Conservation (phyloP, 2,888 invertebrate genomes). For the Ichneumon xanthorius region DNA sequence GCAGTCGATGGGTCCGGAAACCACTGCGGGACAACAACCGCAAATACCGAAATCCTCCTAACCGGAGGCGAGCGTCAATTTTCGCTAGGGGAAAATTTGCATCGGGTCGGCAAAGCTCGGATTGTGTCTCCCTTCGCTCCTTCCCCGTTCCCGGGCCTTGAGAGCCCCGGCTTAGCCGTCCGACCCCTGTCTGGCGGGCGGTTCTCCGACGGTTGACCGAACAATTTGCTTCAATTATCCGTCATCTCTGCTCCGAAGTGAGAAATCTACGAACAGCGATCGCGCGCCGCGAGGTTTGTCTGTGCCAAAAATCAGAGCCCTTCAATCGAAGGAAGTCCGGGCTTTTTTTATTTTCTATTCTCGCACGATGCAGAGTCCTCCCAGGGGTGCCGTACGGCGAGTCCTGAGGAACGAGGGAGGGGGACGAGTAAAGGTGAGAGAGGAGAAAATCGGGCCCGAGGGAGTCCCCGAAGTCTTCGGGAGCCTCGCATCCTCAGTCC, state of each 20-base stretch:
- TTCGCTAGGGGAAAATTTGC: slow-evolving; percentile 40
- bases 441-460: slow-evolving; percentile 60
- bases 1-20: slow-evolving; percentile 16
- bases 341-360: slow-evolving; percentile 28
- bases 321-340: slow-evolving; percentile 30
- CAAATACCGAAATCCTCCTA: slow-evolving; percentile 49
- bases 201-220: slow-evolving; percentile 19
- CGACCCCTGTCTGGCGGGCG: not conserved
- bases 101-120: slow-evolving; percentile 9
- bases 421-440: slow-evolving; percentile 29
- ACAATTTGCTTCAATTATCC: slow-evolving; percentile 59
- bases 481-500: slow-evolving; percentile 20
- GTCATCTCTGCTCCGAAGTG: not conserved
- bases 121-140: slow-evolving; percentile 29
- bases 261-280: not conserved
- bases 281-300: not conserved
- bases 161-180: slow-evolving; percentile 14
- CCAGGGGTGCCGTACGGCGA: slow-evolving; percentile 63
- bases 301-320: slow-evolving; percentile 49
- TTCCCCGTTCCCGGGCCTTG: slow-evolving; percentile 27
- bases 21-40: slow-evolving; percentile 20
- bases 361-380: slow-evolving; percentile 27
- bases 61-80: slow-evolving; percentile 36
- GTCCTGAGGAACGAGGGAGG: slow-evolving; percentile 29
- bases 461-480: slow-evolving; percentile 41